Evolutionary conservation across 2,888 invertebrate species (phyloP).

Genomic region (Pteria penguin): DNA sequence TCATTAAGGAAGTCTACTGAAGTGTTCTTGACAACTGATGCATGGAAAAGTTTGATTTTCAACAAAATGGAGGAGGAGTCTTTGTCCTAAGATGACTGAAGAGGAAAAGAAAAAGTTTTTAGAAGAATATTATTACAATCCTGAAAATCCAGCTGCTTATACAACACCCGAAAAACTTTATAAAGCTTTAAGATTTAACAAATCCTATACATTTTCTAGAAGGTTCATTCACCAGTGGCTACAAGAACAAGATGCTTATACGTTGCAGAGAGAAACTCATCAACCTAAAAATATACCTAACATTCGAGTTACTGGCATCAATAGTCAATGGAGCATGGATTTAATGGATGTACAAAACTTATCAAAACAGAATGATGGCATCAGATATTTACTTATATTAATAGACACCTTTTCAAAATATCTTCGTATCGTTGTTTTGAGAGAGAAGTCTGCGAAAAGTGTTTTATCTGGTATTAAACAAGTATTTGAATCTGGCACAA

Average conservation of each 20-base stretch:
- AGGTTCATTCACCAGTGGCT: conserved; percentile 36
- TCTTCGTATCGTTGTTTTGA: conserved; percentile 30
- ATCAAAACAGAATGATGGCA: conserved; percentile 38
- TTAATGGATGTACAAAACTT: conserved; percentile 44
- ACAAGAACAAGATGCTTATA: conserved; percentile 40
- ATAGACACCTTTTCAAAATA: conserved; percentile 43
- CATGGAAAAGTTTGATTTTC: background rate
- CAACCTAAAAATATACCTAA: background rate
- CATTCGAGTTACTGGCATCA: conserved; percentile 26
- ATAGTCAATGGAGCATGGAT: conserved; percentile 38
- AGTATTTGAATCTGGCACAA: background rate
- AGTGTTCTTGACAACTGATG: background rate
- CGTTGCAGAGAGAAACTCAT: conserved; percentile 31
- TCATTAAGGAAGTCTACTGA: background rate
- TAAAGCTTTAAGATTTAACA: conserved; percentile 28
- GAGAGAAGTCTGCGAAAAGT: conserved; percentile 27
- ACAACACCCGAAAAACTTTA: conserved; percentile 33
- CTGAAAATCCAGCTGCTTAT: conserved; percentile 32
- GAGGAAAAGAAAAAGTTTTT: conserved; percentile 11
- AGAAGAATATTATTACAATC: conserved; percentile 29
- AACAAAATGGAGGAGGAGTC: background rate
- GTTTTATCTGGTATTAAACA: conserved; percentile 29
- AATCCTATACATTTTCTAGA: conserved; percentile 22
- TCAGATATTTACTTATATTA: conserved; percentile 34
- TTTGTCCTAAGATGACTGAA: background rate